Base-by-base conservation (phyloP, 2,888 invertebrate species). In the Euproctis similis region DNA sequence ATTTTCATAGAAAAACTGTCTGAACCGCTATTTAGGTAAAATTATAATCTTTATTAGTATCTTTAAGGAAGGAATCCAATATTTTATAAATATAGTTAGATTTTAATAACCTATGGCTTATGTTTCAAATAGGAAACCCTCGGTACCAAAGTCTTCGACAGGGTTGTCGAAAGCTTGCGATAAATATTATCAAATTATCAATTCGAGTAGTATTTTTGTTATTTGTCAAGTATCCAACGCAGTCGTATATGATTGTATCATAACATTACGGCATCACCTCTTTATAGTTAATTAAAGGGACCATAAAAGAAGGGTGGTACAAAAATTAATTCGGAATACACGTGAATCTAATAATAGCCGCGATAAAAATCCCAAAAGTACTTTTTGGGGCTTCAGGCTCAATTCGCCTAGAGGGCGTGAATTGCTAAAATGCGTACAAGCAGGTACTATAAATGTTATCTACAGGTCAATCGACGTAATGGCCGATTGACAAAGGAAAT, bases 191-290 rank as follows among this genome's bases (percentile, higher is more conserved):
- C n/a, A n/a, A n/a, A n/a, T n/a, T n/a, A n/a, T n/a, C n/a, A n/a
- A n/a, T n/a, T n/a, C n/a, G n/a, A n/a, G n/a, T n/a, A n/a, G n/a
- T n/a, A n/a, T n/a, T n/a, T n/a, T n/a, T n/a, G n/a, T n/a, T n/a
- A n/a, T n/a, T n/a, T n/a, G n/a, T 2, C 44, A 45, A 31, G 38
- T 33, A 7, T 39, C 42, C 8, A 42, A 25, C 22, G 18, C 39
- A 6, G 28, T 36, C 8, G 26, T 36, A 5, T 16, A 30, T 22
- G 11, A 21, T 11, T 22, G 23, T 22, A 17, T 12, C 2, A 12
- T 17, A 22, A 8, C 16, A 30, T 39, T 3, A 39, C 30, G 16
- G 4, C 32, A 21, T 34, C 34, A 16, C 25, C 37, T 8, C 31
- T 37, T 4, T 37, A 37, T 23, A 31, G 31, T 18, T 34, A 31